phyloP scores from a whole-genome alignment of 2,888 invertebrate genomes.

The Epirrita christyi region DNA sequence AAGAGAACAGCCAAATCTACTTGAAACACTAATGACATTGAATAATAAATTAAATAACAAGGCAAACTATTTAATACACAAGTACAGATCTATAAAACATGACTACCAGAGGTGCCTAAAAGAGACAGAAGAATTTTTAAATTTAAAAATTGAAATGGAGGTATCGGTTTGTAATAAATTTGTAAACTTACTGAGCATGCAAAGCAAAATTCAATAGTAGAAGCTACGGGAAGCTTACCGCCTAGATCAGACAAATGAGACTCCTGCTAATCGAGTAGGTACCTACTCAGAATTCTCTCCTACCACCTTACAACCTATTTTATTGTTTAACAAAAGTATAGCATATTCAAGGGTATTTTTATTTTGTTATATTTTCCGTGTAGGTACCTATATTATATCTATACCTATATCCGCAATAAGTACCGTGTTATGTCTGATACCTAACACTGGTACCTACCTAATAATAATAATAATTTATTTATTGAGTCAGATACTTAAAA shows the following conservation, averaged over 20 bases:
- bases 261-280: no score
- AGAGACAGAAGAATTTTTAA: constrained; percentile 69
- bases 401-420: no score
- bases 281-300: no score
- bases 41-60: constrained; percentile 59
- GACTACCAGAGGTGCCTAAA: constrained; percentile 63
- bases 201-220: constrained; percentile 42
- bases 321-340: no score
- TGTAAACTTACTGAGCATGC: constrained; percentile 53
- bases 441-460: no score
- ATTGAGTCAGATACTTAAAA: no score
- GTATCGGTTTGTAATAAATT: constrained; percentile 64
- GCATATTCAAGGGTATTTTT: no score
- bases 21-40: constrained; percentile 58
- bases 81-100: constrained; percentile 49
- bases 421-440: no score
- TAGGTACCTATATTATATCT: no score
- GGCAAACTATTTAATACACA: constrained; percentile 43
- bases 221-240: not conserved
- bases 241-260: not conserved
- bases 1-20: constrained; percentile 52
- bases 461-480: no score
- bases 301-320: no score
- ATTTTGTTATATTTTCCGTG: no score
- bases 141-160: constrained; percentile 70